Evolutionary conservation across 2,113 vertebrate species (phyloP), one percentile per base, ranked within the genome.

Genomic region (Gorsachius goisagi): DNA sequence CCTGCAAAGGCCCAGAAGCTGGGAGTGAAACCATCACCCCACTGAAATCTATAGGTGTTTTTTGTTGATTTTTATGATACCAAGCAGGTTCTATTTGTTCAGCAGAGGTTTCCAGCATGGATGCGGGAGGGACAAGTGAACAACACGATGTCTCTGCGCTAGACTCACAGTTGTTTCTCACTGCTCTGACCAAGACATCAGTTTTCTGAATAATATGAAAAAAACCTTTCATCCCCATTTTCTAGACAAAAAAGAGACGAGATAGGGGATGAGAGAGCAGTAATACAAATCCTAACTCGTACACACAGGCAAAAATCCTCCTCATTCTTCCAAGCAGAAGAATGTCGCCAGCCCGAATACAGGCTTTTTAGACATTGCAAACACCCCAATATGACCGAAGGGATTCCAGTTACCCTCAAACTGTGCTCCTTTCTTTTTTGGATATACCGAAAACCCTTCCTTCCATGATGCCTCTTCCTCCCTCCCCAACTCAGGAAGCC

Each of bases 81-180:
- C 27, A 53, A 60, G 15, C 9, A 68, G n/a, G 15, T 76, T 12
- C 9, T 45, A 11, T 55, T 50, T 86, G 62, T 30, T 62, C 67
- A 49, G 39, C 66, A 68, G 58, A 86, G 45, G 16, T 7, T 85
- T 47, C 44, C 71, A 67, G 21, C 1, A 0, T 1, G 1, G 28
- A 71, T 37, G 33, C 3, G 1, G 33, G 26, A 68, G 35, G 52
- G 35, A 55, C 0, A 1, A 27, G 19, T 41, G 22, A 88, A 74
- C 4, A 9, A 68, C 9, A 15, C 0, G 0, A 47, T 30, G 44
- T 9, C 66, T 47, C 52, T 37, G 22, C 22, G 24, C 68, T 44
- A 68, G 23, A 59, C 35, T 66, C 56, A 37, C 26, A 47, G 14
- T 59, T 64, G 28, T 27, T 39, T 32, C 28, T 88, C 59, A 11